Conservation (phyloP, 2,113 vertebrate genomes). For the Oxygymnocypris stewartii region DNA sequence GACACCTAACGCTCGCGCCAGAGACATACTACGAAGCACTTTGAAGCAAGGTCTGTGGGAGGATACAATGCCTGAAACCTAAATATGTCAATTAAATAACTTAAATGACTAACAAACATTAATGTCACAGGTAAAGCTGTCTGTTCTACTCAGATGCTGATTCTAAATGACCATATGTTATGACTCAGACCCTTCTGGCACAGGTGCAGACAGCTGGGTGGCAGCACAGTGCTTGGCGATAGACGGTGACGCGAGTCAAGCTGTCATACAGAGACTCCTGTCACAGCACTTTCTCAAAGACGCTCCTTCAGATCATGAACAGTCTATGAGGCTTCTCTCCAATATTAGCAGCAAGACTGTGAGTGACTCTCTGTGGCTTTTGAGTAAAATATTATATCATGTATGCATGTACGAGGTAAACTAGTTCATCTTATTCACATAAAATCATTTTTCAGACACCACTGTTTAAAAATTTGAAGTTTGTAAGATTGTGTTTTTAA, state of each 20-base stretch:
- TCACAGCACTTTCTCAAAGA: slow-evolving; percentile 69
- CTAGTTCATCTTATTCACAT: neutral
- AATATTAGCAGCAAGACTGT: slow-evolving; percentile 72
- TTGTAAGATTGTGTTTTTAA: no score
- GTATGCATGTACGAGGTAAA: neutral
- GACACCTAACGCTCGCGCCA: slow-evolving; percentile 33
- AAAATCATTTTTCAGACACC: no score
- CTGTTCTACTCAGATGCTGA: neutral
- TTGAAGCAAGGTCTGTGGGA: slow-evolving; percentile 45
- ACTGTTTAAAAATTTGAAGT: no score
- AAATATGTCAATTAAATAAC: neutral
- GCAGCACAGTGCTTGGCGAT: slow-evolving; percentile 77
- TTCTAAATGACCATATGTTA: slow-evolving; percentile 20
- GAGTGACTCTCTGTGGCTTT: slow-evolving; percentile 45
- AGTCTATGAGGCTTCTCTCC: slow-evolving; percentile 66
- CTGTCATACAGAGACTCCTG: slow-evolving; percentile 73
- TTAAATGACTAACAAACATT: neutral
- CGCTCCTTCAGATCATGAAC: slow-evolving; percentile 62
- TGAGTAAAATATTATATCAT: neutral
- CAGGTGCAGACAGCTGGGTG: slow-evolving; percentile 74
- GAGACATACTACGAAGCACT: slow-evolving; percentile 43
- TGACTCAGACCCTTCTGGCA: slow-evolving; percentile 61
- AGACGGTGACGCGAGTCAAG: slow-evolving; percentile 65
- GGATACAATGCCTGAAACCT: neutral
- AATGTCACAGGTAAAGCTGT: neutral